Conservation (phyloP, 2,113 vertebrate genomes). For the Ceyx margarethae region DNA sequence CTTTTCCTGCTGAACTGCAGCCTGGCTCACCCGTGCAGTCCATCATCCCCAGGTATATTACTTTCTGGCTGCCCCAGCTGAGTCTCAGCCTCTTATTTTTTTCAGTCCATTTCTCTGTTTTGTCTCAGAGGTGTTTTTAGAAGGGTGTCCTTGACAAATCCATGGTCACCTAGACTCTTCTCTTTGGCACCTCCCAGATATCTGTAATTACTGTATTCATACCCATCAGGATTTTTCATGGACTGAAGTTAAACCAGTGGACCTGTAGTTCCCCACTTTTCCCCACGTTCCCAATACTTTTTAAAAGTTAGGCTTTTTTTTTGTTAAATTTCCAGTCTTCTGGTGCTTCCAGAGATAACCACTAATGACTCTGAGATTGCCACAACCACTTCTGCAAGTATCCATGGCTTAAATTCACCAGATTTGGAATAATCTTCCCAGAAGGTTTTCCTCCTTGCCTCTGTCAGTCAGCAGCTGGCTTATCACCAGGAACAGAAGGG, state of each 20-base stretch:
- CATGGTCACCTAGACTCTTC: neutral
- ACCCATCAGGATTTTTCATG: neutral
- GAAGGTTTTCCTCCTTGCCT: slow-evolving; percentile 7
- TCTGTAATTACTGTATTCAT: neutral
- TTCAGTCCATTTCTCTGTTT: neutral
- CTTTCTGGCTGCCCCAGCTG: neutral
- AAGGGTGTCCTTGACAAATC: neutral
- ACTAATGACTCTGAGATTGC: neutral
- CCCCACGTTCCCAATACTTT: neutral
- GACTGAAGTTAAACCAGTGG: neutral
- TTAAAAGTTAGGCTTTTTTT: neutral
- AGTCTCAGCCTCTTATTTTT: neutral
- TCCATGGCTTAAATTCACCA: neutral
- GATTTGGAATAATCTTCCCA: slow-evolving; percentile 23
- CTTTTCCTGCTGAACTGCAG: neutral
- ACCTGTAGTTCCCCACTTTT: neutral
- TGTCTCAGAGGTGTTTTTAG: neutral
- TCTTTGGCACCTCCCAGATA: neutral
- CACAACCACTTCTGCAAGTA: neutral
- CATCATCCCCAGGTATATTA: neutral
- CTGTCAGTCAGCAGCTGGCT: slow-evolving; percentile 39
- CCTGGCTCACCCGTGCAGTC: neutral
- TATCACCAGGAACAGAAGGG: slow-evolving; percentile 55
- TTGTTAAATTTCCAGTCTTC: neutral
- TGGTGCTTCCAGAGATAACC: neutral